phyloP scores from a whole-genome alignment of 2,797 vertebrate genomes.

The Apogon hyalosoma region DNA sequence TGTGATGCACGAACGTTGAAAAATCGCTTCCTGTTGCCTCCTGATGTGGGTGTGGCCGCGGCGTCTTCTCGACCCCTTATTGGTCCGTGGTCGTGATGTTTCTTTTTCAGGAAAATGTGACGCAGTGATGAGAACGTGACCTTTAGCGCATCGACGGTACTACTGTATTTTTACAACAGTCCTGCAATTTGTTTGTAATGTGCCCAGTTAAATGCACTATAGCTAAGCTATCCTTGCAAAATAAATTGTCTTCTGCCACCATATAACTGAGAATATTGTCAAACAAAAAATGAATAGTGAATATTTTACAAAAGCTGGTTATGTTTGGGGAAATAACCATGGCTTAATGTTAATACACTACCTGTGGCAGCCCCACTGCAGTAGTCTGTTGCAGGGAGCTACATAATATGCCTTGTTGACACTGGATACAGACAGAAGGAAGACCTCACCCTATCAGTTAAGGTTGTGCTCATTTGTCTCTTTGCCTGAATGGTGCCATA shows the following conservation, averaged over 20 bases:
- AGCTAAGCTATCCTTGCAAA: accelerated
- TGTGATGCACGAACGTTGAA: conserved; percentile 19
- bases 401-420: conserved; percentile 26
- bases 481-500: background rate
- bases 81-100: conserved; percentile 57
- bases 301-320: too few relatives aligned
- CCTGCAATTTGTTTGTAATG: too few relatives aligned
- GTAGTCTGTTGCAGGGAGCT: conserved; percentile 39
- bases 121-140: conserved; percentile 83
- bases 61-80: conserved; percentile 44
- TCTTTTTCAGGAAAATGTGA: conserved; percentile 77
- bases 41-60: conserved; percentile 66
- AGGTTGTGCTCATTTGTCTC: background rate
- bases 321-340: accelerated
- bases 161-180: background rate
- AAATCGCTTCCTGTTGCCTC: conserved; percentile 72
- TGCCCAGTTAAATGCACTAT: background rate
- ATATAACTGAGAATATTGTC: background rate
- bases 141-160: conserved; percentile 66
- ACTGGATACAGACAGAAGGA: conserved; percentile 19
- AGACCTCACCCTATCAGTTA: background rate
- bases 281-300: too few relatives aligned
- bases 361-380: conserved; percentile 21
- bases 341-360: background rate
- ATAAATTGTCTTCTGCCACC: background rate